Conservation (phyloP, 2,797 vertebrate species). For the Megaceryle alcyon region DNA sequence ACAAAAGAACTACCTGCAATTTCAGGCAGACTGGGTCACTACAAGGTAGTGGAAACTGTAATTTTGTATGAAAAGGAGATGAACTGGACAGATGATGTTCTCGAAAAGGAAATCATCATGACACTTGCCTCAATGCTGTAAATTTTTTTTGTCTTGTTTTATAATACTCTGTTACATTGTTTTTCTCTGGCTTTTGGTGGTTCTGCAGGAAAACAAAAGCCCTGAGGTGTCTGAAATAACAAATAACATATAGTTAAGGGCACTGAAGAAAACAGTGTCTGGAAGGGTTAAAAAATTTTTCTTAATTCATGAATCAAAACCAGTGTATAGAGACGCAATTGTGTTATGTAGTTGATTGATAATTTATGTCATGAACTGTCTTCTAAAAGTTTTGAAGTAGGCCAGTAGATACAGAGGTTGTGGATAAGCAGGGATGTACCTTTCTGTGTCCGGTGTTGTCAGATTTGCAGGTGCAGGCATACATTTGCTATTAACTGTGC, state of each 20-base stretch:
- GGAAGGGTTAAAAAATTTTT: neutral
- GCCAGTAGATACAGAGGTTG: neutral
- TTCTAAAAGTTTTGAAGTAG: neutral
- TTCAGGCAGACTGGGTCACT: neutral
- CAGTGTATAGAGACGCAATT: neutral
- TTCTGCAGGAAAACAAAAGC: neutral
- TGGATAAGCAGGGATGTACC: neutral
- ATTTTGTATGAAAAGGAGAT: neutral
- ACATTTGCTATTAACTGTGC: rapidly evolving
- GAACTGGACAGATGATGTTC: neutral
- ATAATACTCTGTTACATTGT: neutral
- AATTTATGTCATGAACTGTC: neutral
- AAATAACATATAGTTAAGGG: neutral
- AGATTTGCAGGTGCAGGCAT: neutral
- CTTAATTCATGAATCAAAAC: neutral
- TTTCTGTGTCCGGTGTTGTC: neutral
- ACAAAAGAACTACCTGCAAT: neutral
- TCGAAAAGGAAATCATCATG: neutral
- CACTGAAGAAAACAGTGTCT: neutral
- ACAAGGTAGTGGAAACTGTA: neutral
- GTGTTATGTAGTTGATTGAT: neutral
- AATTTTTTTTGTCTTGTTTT: neutral
- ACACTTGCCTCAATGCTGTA: neutral
- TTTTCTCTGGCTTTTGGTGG: neutral
- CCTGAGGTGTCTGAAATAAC: neutral